Evolutionary conservation across 2,888 invertebrate genomes (phyloP), one percentile per base, ranked within the genome.

Genomic region (Eupsilia transversa): DNA sequence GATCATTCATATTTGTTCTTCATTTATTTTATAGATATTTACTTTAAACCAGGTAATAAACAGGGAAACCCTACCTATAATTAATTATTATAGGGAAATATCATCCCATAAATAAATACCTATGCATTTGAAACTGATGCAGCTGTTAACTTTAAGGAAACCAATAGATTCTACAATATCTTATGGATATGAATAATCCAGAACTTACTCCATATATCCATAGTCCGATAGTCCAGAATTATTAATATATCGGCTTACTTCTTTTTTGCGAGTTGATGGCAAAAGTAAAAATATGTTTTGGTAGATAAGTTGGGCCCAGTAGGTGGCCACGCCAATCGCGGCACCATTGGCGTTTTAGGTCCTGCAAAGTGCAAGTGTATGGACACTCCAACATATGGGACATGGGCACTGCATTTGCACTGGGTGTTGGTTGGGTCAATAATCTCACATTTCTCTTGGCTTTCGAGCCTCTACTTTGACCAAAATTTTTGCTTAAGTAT

Each of bases 101-200:
- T 56, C 61, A 12, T 52, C 30, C 38, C 20, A 35, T 59, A 12
- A 63, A 23, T 52, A n/a, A 64, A 52, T 64, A 64, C n/a, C 14
- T 6, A 20, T 43, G 27, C n/a, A n/a, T 57, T 1, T 35, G 6
- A 35, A 7, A 75, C 30, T 7, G 6, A 43, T 56, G 49, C 35
- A 60, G 2, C 9, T 10, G 20, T 7, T 30, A 38, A 57, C 20
- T 56, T 38, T 38, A 75, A 10, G 43, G 61, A 61, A 75, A 75
- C 61, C 12, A 30, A 6, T 20, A n/a, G 6, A 49, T 38, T 49
- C 10, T 57, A 17, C 20, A 41, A 63, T 27, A 63, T 41, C 12
- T 3, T 6, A 10, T 20, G 7, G 9, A 17, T 33, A 23, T 46
- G 64, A 0, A 46, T 23, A 33, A 27, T 20, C 27, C 3, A 7